Percentiles rank a stretch among this genome's conserved stretches.
These are phyloP conservation scores for Drosophila yooni DNA, from an alignment of 2,888 invertebrate species.

Conservation along the genomic window DNA sequence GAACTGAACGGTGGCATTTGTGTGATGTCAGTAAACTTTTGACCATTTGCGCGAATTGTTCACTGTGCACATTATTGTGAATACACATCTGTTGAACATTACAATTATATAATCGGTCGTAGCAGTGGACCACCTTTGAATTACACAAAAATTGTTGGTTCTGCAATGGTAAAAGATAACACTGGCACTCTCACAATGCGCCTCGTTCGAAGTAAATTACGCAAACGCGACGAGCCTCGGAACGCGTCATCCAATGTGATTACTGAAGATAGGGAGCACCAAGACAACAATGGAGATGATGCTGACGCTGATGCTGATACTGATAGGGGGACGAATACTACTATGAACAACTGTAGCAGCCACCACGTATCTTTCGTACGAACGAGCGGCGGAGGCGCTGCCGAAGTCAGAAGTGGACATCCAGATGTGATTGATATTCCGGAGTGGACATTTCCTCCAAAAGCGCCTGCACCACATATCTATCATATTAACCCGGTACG, in stretches of 20 bases:
- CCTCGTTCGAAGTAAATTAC: conserved; percentile 95
- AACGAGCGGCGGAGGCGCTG: conserved; percentile 56
- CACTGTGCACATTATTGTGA: conserved; percentile 21
- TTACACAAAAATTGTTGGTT: conserved; percentile 27
- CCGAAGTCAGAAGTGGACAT: conserved; percentile 35
- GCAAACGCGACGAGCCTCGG: conserved; percentile 92
- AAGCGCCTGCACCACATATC: conserved; percentile 90
- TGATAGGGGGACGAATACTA: conserved; percentile 8
- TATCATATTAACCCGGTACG: conserved; percentile 90
- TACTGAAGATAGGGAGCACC: conserved; percentile 18
- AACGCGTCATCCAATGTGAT: conserved; percentile 67
- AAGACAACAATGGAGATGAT: conserved; percentile 11
- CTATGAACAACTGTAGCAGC: conserved; percentile 53
- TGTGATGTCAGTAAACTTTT: conserved; percentile 10
- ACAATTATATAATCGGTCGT: conserved; percentile 45
- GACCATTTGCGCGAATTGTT: conserved; percentile 11
- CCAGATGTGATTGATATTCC: conserved; percentile 83
- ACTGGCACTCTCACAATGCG: conserved; percentile 95
- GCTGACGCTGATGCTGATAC: not conserved
- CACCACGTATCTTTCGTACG: conserved; percentile 71
- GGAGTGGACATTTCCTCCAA: conserved; percentile 93
- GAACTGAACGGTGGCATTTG: conserved; percentile 1
- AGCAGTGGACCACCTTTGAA: conserved; percentile 21
- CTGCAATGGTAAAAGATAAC: conserved; percentile 90
- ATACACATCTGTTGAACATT: conserved; percentile 16